Percentiles rank a stretch among this genome's conserved stretches.
These are phyloP conservation scores for Clarias platycephalus DNA, from an alignment of 2,797 vertebrate species.

Conservation along the genomic window DNA sequence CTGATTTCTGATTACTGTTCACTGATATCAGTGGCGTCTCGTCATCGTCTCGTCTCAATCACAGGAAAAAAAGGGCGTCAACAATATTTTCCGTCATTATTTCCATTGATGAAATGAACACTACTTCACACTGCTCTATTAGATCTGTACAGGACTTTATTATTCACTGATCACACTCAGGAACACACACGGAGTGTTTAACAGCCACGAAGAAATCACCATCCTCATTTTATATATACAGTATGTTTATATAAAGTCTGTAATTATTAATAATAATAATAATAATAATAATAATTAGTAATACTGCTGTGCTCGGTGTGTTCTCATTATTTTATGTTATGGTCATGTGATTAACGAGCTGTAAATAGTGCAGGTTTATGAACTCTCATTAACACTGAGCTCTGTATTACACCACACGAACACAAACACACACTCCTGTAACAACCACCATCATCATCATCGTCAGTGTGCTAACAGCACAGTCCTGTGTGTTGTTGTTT, in stretches of 20 bases:
- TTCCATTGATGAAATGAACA: neutral
- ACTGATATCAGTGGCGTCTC: too few relatives aligned
- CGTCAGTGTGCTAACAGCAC: neutral
- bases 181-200: conserved; percentile 41
- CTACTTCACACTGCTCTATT: conserved; percentile 44
- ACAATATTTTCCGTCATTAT: too few relatives aligned
- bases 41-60: too few relatives aligned
- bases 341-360: neutral
- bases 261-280: neutral
- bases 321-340: neutral
- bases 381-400: conserved; percentile 7
- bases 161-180: conserved; percentile 52
- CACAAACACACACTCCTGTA: conserved; percentile 5
- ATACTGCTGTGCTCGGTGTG: neutral
- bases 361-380: neutral
- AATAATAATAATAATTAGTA: neutral
- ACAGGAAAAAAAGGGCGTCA: too few relatives aligned
- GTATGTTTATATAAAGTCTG: too few relatives aligned
- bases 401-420: neutral
- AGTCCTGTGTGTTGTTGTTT: neutral
- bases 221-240: neutral
- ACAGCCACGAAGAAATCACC: conserved; percentile 21
- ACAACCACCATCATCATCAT: neutral
- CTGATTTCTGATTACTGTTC: too few relatives aligned
- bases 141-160: conserved; percentile 47